Conservation (phyloP, 2,888 invertebrate species). For the Archaeoteleia sp. region DNA sequence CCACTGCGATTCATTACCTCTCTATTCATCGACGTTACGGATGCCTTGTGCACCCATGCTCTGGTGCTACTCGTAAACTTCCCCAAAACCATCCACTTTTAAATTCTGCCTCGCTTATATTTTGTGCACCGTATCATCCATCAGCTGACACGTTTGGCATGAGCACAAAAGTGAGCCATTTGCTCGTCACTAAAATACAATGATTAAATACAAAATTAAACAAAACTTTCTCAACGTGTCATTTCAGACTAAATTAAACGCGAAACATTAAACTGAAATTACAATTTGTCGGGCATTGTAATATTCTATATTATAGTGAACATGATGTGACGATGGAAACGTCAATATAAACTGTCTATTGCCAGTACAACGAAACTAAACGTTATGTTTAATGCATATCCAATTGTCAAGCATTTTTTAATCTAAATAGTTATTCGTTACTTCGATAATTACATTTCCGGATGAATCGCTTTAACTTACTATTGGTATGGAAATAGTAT, state of each 20-base stretch:
- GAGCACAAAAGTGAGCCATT: conserved; percentile 28
- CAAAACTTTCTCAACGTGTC: conserved; percentile 12
- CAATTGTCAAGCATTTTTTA: too few species aligned
- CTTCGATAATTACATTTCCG: too few species aligned
- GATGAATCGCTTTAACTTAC: too few species aligned
- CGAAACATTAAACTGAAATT: not conserved
- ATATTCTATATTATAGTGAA: too few species aligned
- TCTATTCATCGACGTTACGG: conserved; percentile 73
- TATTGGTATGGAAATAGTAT: too few species aligned
- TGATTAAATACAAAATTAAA: conserved; percentile 21
- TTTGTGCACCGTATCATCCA: conserved; percentile 32
- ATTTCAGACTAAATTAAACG: conserved; percentile 7
- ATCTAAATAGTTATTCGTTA: too few species aligned
- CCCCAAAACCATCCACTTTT: conserved; percentile 44
- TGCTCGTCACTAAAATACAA: conserved; percentile 22
- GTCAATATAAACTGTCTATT: too few species aligned
- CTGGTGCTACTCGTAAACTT: conserved; percentile 51
- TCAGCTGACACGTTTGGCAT: conserved; percentile 18
- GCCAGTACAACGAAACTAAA: too few species aligned
- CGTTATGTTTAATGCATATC: too few species aligned
- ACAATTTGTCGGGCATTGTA: too few species aligned
- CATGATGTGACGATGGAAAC: too few species aligned
- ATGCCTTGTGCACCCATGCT: conserved; percentile 59
- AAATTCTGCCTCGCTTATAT: conserved; percentile 26
- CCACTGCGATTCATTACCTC: conserved; percentile 74